Evolutionary conservation across 2,888 invertebrate genomes (phyloP).

Genomic region (Xanthorhoe designata): DNA sequence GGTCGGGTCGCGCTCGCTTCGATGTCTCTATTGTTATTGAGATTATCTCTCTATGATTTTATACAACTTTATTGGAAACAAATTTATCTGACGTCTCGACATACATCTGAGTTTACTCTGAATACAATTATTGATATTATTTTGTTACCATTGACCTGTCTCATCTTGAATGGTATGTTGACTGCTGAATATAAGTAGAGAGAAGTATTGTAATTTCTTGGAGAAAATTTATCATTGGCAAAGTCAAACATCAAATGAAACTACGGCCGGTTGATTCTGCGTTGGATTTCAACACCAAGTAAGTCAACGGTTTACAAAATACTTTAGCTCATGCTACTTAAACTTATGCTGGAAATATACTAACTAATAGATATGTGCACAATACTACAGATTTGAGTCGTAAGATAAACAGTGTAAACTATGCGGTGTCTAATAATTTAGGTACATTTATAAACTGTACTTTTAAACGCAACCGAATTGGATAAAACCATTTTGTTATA

Average conservation of each 20-base stretch:
- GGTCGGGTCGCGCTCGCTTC: slow-evolving; percentile 40
- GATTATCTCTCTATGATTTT: slow-evolving; percentile 6
- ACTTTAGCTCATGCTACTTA: slow-evolving; percentile 37
- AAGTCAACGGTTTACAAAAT: slow-evolving; percentile 26
- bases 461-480: slow-evolving; percentile 47
- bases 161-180: slow-evolving; percentile 60
- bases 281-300: slow-evolving; percentile 21
- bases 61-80: slow-evolving; percentile 16
- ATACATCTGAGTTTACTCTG: not conserved
- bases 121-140: slow-evolving; percentile 5
- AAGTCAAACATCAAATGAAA: slow-evolving; percentile 22
- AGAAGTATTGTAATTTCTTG: slow-evolving; percentile 34
- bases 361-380: slow-evolving; percentile 50
- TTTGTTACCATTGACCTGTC: slow-evolving; percentile 52
- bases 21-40: slow-evolving; percentile 24
- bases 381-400: slow-evolving; percentile 44
- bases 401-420: slow-evolving; percentile 46
- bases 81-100: slow-evolving; percentile 5
- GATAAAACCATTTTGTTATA: not conserved
- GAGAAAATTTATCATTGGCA: slow-evolving; percentile 42
- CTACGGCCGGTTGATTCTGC: slow-evolving; percentile 21
- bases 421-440: slow-evolving; percentile 61
- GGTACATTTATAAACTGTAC: slow-evolving; percentile 54
- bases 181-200: slow-evolving; percentile 33
- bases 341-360: slow-evolving; percentile 39